Percentiles rank a stretch among this genome's conserved stretches.
phyloP scores from a whole-genome alignment of 2,888 invertebrate species.

The Scotopteryx bipunctaria region DNA sequence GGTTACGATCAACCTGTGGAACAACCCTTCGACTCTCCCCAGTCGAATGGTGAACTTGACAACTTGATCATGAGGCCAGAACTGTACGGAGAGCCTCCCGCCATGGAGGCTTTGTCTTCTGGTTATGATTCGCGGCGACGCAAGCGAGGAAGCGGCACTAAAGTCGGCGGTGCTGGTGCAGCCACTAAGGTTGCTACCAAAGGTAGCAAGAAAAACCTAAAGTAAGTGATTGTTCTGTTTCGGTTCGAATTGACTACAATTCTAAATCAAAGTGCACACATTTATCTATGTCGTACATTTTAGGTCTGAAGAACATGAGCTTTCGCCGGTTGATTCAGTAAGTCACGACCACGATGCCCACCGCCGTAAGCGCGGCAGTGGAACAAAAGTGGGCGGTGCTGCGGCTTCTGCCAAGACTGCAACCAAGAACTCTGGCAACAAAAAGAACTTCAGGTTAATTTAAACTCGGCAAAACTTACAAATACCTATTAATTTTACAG shows the following conservation, averaged over 20 bases:
- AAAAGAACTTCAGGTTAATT: slow-evolving; percentile 75
- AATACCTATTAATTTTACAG: slow-evolving; percentile 1
- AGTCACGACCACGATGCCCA: slow-evolving; percentile 63
- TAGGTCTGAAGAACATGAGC: slow-evolving; percentile 66
- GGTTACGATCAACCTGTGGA: slow-evolving; percentile 71
- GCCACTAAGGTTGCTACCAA: slow-evolving; percentile 78
- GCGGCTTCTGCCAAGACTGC: slow-evolving; percentile 76
- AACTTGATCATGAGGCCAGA: slow-evolving; percentile 86
- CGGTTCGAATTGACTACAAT: background rate
- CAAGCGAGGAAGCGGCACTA: slow-evolving; percentile 74
- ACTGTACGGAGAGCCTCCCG: slow-evolving; percentile 83
- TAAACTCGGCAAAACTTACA: slow-evolving; percentile 26
- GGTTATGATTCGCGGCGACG: slow-evolving; percentile 70
- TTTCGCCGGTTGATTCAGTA: slow-evolving; percentile 63
- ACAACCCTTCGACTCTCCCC: slow-evolving; percentile 67
- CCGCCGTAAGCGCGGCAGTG: slow-evolving; percentile 72
- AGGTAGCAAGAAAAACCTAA: slow-evolving; percentile 76
- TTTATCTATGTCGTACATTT: slow-evolving; percentile 28
- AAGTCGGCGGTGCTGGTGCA: slow-evolving; percentile 76
- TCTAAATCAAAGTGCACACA: background rate
- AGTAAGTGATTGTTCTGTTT: slow-evolving; percentile 52
- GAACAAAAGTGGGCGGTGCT: slow-evolving; percentile 73
- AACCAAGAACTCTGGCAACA: slow-evolving; percentile 74
- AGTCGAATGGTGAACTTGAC: slow-evolving; percentile 75
- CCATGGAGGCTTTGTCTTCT: slow-evolving; percentile 69